Evolutionary conservation across 2,888 invertebrate genomes (phyloP), one percentile per base, ranked within the genome.

Genomic region (Spilosoma lubricipeda): DNA sequence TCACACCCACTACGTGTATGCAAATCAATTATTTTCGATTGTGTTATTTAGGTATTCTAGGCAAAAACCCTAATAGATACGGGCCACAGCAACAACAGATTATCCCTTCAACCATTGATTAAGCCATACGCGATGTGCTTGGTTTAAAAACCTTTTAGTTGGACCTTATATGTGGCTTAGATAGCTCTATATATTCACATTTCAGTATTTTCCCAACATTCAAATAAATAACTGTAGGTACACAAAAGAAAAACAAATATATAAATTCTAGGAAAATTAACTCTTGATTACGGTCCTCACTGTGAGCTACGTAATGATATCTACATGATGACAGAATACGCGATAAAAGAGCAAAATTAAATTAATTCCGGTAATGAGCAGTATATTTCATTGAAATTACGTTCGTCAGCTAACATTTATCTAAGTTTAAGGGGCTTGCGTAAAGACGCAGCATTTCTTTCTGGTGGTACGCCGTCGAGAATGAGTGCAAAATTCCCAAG

Each of bases 401-500:
- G 90, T 91, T 92, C 90, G 89, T 92, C 90, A 93, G 90, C 89
- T 89, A 88, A 91, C 91, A 91, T 93, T 92, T 93, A 91, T 92
- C 90, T 90, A 90, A 89, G 90, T 89, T 90, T 91, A 90, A 91
- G 89, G 87, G 87, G 87, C 86, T 87, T 88, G 88, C 85, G 90
- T 89, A 89, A 89, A 90, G 88, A 88, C 89, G 90, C 88, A 90
- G 91, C 91, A 90, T 92, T 94, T 94, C 91, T 93, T 93, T 93
- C 88, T 83, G 83, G 76, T 81, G 83, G 83, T 83, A 80, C 86
- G 89, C 87, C 89, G 89, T 87, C 81, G 89, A 89, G 92, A 93
- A 93, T 92, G 93, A 91, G 91, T 89, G 87, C 87, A 87, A 91
- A 93, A 95, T 95, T 94, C 94, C 93, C 94, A 80, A 88, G 94